These are phyloP conservation scores for Athalia cordata DNA, from an alignment of 2,888 invertebrate genomes.

Conservation along the genomic window DNA sequence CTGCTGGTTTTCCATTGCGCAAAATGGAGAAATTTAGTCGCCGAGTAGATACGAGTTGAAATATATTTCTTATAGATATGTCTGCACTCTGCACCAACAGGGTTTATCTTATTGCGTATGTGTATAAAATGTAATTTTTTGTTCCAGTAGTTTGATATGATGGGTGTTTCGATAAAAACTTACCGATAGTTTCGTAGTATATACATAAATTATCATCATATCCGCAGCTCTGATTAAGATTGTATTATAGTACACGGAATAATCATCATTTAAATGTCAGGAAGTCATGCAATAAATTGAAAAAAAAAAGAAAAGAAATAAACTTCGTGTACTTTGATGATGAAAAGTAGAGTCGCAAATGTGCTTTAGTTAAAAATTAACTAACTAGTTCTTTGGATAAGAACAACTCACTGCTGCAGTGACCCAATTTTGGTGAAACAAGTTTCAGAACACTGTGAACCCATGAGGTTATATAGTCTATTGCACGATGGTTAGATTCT, in stretches of 20 bases:
- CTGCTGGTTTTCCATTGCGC: constrained; percentile 15
- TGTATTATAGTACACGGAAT: no score
- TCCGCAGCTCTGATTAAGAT: no score
- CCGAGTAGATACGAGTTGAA: background rate
- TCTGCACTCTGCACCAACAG: background rate
- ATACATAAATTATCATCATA: no score
- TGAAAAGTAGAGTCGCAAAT: background rate
- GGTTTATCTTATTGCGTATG: background rate
- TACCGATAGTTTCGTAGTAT: no score
- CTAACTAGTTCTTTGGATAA: background rate
- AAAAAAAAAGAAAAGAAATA: no score
- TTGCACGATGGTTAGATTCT: background rate
- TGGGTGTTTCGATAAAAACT: no score
- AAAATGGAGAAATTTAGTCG: constrained; percentile 32
- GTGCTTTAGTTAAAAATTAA: background rate
- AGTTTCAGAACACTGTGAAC: background rate
- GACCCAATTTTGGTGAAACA: background rate
- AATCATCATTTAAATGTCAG: no score
- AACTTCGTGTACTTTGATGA: no score
- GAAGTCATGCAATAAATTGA: no score
- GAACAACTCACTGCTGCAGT: background rate
- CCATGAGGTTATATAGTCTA: background rate
- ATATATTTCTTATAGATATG: background rate
- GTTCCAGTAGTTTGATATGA: no score
- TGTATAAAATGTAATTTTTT: no score